A percentile compares a stretch with the other conserved stretches of the same genome.
These are phyloP conservation scores for Holothuria leucospilota DNA, from an alignment of 53 echinoderm and acorn worm species.

Conservation along the genomic window DNA sequence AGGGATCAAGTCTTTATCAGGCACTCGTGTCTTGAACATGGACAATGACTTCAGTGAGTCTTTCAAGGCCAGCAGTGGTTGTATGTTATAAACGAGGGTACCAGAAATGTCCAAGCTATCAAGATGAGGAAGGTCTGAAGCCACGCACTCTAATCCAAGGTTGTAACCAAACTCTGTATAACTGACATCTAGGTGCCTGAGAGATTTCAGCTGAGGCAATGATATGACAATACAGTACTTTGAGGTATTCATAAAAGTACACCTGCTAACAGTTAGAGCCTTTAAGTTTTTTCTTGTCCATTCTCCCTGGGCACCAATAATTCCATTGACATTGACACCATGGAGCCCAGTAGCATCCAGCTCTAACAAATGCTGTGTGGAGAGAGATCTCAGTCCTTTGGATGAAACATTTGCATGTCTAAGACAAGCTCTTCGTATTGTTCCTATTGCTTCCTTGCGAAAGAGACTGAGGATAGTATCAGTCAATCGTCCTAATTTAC, in stretches of 20 bases:
- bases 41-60: conserved; percentile 76
- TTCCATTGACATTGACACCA: conserved; percentile 90
- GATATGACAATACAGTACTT: conserved; percentile 99
- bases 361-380: conserved; percentile 82
- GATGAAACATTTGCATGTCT: conserved; percentile 74
- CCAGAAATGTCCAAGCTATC: conserved; percentile 96
- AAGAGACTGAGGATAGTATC: conserved; percentile 84
- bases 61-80: conserved; percentile 75
- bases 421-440: conserved; percentile 77
- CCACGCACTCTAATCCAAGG: conserved; percentile 88
- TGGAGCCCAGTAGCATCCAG: conserved; percentile 86
- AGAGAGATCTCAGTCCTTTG: conserved; percentile 85
- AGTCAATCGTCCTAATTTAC: conserved; percentile 68
- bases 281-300: conserved; percentile 90
- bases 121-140: conserved; percentile 73
- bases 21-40: conserved; percentile 92
- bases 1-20: conserved; percentile 88
- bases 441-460: conserved; percentile 71
- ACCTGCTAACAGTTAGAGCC: conserved; percentile 84
- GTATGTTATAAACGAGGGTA: conserved; percentile 85
- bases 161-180: conserved; percentile 97
- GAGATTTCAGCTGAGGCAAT: conserved; percentile 80
- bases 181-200: conserved; percentile 90
- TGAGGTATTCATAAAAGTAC: conserved; percentile 90
- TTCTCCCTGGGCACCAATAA: conserved; percentile 93